Base-by-base conservation (phyloP, 2,113 vertebrate species). In the Psammodynastes pulverulentus region DNA sequence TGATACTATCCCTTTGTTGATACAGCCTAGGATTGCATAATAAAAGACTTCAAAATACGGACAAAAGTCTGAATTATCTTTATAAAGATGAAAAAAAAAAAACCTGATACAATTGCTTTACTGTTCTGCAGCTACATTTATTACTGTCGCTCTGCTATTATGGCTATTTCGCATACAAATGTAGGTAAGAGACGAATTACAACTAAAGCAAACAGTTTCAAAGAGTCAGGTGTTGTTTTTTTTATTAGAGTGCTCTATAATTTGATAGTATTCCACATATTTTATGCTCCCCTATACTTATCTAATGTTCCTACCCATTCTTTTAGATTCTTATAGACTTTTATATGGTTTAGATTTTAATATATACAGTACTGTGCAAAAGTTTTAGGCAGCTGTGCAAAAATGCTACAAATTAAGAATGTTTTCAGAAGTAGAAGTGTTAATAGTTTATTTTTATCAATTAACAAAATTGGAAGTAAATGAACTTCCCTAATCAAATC, bases 11-110 rank as follows among this genome's bases (percentile, higher is more conserved):
- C 29, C 10, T 67, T 67, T 67, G 26, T n/a, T n/a, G 26, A n/a
- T 13, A 10, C 12, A n/a, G 58, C 10, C 58, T n/a, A 67, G 58
- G 58, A 67, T 67, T n/a, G 12, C 58, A 67, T 67, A n/a, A 29
- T 67, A 67, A 10, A 62, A n/a, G 29, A 67, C 58, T n/a, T 3
- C 0, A 84, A 93, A 46, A 62, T 87, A 48, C 52, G 26, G 45
- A 58, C 19, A 91, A 89, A 90, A 87, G 88, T 2, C 52, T 92
- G 39, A 3, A 39, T 90, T 52, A 7, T 58, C 1, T 53, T 51
- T 93, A 58, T 26, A 90, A 46, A 94, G 79, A 95, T 92, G 46
- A 39, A 3, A 56, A 92, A 95, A 89, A 39, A 3, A 56, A 92
- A 95, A 89, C 8, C 1, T 0, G 13, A 19, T 3, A 91, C 0